Evolutionary conservation across 2,888 invertebrate genomes (phyloP), one percentile per base, ranked within the genome.

Genomic region (Dasypolia templi): DNA sequence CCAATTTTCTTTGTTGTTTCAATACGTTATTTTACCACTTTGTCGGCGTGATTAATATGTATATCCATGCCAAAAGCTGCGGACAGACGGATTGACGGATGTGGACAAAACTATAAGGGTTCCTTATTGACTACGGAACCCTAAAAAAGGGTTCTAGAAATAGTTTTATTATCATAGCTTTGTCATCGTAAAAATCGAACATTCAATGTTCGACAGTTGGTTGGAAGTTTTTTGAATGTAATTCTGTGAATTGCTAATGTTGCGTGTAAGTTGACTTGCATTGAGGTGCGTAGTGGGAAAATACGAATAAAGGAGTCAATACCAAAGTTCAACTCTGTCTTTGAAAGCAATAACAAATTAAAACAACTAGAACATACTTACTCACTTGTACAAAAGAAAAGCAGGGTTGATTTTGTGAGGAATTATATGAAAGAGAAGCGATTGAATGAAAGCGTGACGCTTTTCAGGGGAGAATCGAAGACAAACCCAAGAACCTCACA

Each of bases 171-270:
- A 39, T 14, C 12, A 7, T n/a, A 7, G n/a, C 14, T 32, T n/a
- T 11, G 19, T 32, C 14, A 26, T 53, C 3, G 19, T 42, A 53
- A 42, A 51, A 32, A 70, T 7, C 6, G 29, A 22, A 9, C 26
- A 12, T 2, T 39, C 49, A 44, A 53, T 35, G 9, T 35, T 56
- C 29, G n/a, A 32, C 29, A 3, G 19, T 29, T n/a, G 32, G 26
- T 55, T 11, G 4, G 12, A 22, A 7, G 22, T 22, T 72, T 26
- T n/a, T 55, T 22, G 22, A 73, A 73, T 44, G n/a, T 55, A 22
- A 71, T 71, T 73, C 35, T 53, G 19, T 35, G 32, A 75, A 59
- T 39, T 46, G n/a, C 12, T 29, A 56, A 72, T 58, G n/a, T 29
- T n/a, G n/a, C n/a, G n/a, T n/a, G n/a, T n/a, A n/a, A 17, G 3